A percentile compares a stretch with the other conserved stretches of the same genome.
These are phyloP conservation scores for Mylabris sibirica DNA, from an alignment of 2,888 invertebrate genomes.

Conservation along the genomic window DNA sequence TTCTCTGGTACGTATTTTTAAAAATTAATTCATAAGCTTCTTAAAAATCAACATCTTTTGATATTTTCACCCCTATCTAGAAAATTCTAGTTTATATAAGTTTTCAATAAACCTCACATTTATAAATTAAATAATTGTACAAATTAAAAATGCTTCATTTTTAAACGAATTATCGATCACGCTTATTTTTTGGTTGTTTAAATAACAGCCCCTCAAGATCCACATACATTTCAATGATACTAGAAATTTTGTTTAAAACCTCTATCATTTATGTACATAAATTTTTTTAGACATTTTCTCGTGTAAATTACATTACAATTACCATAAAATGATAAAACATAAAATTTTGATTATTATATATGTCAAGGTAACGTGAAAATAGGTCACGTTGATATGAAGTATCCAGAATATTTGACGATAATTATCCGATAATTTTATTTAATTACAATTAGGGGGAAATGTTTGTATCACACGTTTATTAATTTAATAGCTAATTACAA, in stretches of 20 bases:
- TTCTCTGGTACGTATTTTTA: conserved; percentile 45
- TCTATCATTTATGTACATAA: neutral
- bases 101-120: neutral
- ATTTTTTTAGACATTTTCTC: too few species aligned
- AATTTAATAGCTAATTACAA: neutral
- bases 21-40: neutral
- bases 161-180: neutral
- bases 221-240: neutral
- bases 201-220: neutral
- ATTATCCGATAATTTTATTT: neutral
- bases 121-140: neutral
- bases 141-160: neutral
- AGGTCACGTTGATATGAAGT: conserved; percentile 35
- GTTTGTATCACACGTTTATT: neutral
- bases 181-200: neutral
- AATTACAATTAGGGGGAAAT: neutral
- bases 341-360: conserved; percentile 14
- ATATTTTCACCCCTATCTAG: neutral
- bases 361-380: conserved; percentile 42
- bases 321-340: neutral
- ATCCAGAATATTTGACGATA: conserved; percentile 27
- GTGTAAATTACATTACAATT: too few species aligned
- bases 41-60: neutral
- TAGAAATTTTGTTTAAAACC: neutral
- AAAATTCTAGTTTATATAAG: neutral